Evolutionary conservation across 2,888 invertebrate genomes (phyloP), one percentile per base, ranked within the genome.

Genomic region (Lymantria dispar): DNA sequence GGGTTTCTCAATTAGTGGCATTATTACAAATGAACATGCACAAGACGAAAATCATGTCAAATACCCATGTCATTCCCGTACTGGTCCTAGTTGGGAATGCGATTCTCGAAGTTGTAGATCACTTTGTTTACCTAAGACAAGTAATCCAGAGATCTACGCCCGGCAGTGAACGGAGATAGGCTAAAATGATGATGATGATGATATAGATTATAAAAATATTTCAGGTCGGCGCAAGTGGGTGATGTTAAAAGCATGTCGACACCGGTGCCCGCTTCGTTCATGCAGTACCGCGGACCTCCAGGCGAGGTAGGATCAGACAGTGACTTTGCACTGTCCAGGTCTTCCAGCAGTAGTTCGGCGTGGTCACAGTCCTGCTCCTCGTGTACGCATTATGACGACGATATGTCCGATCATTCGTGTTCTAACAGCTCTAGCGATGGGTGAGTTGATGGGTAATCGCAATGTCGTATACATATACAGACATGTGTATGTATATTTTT

Each of bases 281-380:
- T 90, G 58, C 91, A 90, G 71, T 92, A 92, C 76, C 84, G 92
- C 45, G 92, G 92, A 0, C 87, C 89, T 33, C 84, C 86, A 0
- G 87, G 91, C 1, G 92, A 92, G 52, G 91, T 86, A 11, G 91
- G 91, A 50, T 89, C 90, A 10, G 92, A 92, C 64, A 91, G 90
- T 46, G 91, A 91, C 56, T 67, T 87, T 36, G 89, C 87, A 3
- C 69, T 85, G 10, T 92, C 91, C 68, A 85, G 90, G 56, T 88
- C 90, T 3, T 83, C 83, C 0, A 86, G 85, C 56, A 83, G 85
- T 62, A 87, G 85, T 47, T 87, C 88, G 0, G 83, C 71, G 55
- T 90, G 86, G 83, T 87, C 87, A n/a, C 86, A 87, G 68, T 89
- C 90, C 9, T 91, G 90, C 40, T 91, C 91, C n/a, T 91, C 91